Percentiles rank a stretch among this genome's conserved stretches.
phyloP scores from a whole-genome alignment of 2,797 vertebrate genomes.

The Peromyscus attwateri region DNA sequence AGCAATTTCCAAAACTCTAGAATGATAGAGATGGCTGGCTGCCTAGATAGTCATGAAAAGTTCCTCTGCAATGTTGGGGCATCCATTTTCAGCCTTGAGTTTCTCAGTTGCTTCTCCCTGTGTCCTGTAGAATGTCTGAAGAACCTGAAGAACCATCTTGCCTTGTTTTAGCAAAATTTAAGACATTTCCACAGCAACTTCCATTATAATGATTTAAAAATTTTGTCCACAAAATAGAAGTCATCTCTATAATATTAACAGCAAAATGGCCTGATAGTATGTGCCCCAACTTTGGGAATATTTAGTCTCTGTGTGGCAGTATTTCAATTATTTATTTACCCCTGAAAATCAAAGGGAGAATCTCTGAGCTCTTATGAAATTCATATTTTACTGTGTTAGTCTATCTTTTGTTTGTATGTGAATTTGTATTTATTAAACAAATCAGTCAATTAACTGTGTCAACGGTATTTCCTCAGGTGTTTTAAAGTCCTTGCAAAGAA shows the following conservation, averaged over 20 bases:
- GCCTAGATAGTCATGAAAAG: no score
- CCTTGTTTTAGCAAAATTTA: no score
- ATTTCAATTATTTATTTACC: not conserved
- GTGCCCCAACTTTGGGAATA: not conserved
- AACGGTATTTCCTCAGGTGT: not conserved
- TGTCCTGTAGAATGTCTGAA: no score
- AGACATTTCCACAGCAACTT: no score
- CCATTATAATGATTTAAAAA: not conserved
- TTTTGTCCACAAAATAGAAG: not conserved
- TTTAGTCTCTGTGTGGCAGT: not conserved
- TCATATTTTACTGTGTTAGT: no score
- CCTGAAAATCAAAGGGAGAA: not conserved
- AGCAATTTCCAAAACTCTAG: no score
- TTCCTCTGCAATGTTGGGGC: no score
- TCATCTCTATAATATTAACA: not conserved
- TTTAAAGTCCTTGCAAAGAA: not conserved
- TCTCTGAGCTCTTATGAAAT: not conserved
- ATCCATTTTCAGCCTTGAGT: no score
- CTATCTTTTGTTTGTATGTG: not conserved
- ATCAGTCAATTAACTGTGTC: not conserved
- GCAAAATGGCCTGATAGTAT: not conserved
- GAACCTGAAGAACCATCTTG: no score
- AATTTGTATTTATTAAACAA: not conserved
- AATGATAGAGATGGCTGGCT: no score
- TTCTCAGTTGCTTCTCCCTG: no score